Conservation (phyloP, 2,797 vertebrate genomes). For the Peromyscus nudipes region DNA sequence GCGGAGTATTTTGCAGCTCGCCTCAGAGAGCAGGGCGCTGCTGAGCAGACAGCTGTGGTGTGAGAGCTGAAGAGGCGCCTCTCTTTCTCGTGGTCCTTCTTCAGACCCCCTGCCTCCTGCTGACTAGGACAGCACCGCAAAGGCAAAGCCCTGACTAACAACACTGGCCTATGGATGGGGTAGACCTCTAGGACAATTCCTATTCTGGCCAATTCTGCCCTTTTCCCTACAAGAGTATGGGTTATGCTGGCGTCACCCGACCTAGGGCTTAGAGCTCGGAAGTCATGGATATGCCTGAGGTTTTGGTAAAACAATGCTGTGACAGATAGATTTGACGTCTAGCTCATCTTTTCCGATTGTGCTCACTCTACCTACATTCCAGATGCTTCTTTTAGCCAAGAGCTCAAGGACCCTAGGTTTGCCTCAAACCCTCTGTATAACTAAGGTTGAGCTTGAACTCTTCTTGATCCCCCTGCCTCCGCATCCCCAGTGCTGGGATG, state of each 20-base stretch:
- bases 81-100: not conserved
- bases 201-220: not conserved
- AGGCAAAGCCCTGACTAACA: not conserved
- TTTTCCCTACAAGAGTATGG: slow-evolving; percentile 20
- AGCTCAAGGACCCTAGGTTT: not conserved
- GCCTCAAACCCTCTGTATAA: not conserved
- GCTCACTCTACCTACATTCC: not conserved
- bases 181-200: not conserved
- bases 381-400: not conserved
- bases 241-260: not conserved
- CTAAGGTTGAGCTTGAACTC: not conserved
- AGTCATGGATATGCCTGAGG: not conserved
- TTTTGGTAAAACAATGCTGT: not conserved
- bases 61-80: slow-evolving; percentile 44
- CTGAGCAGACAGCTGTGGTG: slow-evolving; percentile 61
- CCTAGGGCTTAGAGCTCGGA: not conserved
- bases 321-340: not conserved
- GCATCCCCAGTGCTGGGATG: not conserved
- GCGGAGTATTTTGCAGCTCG: slow-evolving; percentile 93
- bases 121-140: not conserved
- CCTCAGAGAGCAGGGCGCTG: slow-evolving; percentile 73
- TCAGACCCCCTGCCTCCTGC: not conserved
- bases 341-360: not conserved
- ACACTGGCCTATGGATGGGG: not conserved
- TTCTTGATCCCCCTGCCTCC: not conserved